A percentile compares a stretch with the other conserved stretches of the same genome.
These are phyloP conservation scores for Drosophila elegans DNA, from an alignment of 1,140 invertebrate genomes.

Conservation along the genomic window DNA sequence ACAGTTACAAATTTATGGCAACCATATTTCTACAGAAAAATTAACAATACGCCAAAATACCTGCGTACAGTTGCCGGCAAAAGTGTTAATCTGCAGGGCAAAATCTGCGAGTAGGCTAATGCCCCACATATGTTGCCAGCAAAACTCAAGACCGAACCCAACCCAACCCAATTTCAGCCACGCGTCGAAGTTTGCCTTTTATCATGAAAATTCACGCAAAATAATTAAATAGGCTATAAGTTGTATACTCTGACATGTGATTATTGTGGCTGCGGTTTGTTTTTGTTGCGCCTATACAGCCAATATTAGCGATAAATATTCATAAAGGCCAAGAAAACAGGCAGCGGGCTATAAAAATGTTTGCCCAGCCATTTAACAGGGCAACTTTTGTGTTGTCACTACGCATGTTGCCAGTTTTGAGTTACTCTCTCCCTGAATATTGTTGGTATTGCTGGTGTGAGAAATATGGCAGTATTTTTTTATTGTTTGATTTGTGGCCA, in stretches of 20 bases:
- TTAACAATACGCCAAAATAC: neutral
- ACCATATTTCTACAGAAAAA: neutral
- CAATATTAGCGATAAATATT: constrained; percentile 71
- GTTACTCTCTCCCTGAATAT: constrained; percentile 23
- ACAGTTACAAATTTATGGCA: constrained; percentile 5
- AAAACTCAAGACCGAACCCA: neutral
- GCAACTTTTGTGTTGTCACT: constrained; percentile 14
- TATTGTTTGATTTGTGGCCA: constrained; percentile 55
- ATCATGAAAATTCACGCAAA: constrained; percentile 56
- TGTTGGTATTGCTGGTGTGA: constrained; percentile 13
- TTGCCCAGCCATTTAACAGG: constrained; percentile 67
- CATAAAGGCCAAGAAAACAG: constrained; percentile 65
- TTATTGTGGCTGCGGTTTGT: constrained; percentile 37
- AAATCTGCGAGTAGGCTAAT: constrained; percentile 46
- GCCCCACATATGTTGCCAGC: constrained; percentile 26
- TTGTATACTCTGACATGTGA: constrained; percentile 50
- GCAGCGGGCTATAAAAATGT: constrained; percentile 53
- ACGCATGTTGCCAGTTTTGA: constrained; percentile 63
- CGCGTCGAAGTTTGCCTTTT: constrained; percentile 68
- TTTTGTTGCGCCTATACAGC: constrained; percentile 54
- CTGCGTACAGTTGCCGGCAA: constrained; percentile 49
- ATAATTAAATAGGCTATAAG: constrained; percentile 47
- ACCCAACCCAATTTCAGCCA: constrained; percentile 52
- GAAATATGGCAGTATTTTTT: constrained; percentile 48
- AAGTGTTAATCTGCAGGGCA: constrained; percentile 48